Conservation (phyloP, 2,888 invertebrate genomes). For the Netelia inedita region DNA sequence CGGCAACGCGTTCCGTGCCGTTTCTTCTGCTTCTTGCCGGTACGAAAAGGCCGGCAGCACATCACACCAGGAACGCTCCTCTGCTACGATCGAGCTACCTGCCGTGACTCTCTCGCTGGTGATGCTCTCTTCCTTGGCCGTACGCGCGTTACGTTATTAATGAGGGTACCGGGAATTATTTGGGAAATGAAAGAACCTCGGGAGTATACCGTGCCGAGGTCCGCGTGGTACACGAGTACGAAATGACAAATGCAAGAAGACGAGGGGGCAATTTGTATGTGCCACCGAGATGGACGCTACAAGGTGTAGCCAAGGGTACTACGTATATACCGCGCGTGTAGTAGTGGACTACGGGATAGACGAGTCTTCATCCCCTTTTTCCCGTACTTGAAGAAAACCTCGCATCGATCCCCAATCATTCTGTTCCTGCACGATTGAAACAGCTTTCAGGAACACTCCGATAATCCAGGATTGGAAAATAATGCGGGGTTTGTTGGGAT, state of each 20-base stretch:
- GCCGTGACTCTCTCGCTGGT: conserved; percentile 52
- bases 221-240: conserved; percentile 68
- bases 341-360: not conserved
- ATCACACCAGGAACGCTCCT: conserved; percentile 42
- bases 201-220: conserved; percentile 51
- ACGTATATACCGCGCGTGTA: conserved; percentile 3
- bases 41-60: conserved; percentile 23
- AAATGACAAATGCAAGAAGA: conserved; percentile 83
- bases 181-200: conserved; percentile 80
- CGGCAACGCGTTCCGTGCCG: conserved; percentile 2
- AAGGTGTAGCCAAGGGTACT: conserved; percentile 33
- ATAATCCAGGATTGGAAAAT: conserved; percentile 21
- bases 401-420: conserved; percentile 24
- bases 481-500: conserved; percentile 3
- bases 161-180: conserved; percentile 82
- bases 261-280: conserved; percentile 81
- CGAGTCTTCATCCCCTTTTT: conserved; percentile 41
- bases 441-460: not conserved
- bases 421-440: not conserved
- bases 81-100: conserved; percentile 61
- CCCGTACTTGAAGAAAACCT: conserved; percentile 43
- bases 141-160: conserved; percentile 82
- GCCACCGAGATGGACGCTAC: conserved; percentile 73
- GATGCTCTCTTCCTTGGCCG: conserved; percentile 66
- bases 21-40: conserved; percentile 49